Base-by-base conservation (phyloP, 2,113 vertebrate genomes). In the Synchiropus splendidus region DNA sequence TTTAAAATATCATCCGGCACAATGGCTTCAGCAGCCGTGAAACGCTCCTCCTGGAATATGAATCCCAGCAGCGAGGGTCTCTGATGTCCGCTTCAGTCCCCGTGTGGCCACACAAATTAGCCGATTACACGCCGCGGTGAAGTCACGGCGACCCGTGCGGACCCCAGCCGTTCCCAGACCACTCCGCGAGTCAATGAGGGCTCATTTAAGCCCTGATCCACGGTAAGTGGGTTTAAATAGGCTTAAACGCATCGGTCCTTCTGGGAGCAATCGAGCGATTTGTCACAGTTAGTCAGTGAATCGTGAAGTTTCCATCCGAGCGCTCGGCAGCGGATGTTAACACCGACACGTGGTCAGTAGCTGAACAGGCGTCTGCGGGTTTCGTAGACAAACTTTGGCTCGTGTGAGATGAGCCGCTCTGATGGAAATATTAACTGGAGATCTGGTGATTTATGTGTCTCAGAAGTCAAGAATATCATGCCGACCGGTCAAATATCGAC, bases 181-280 rank as follows among this genome's bases (percentile, higher is more conserved):
- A 49, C 48, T 56, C 37, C 35, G 17, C 17, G 35, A 51, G 35
- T 55, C 48, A 36, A 10, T 53, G 18, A 48, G 17, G 6, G 39
- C 18, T 54, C 45, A 54, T 64, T 64, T 58, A 43, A 64, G 57
- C 44, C 41, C 42, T 50, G 39, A 53, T 58, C 11, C 54, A 66
- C 31, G 36, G 51, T 63, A 36, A 42, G 21, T 54, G 41, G 44
- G 3, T 43, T 55, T 42, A 40, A 48, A 39, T 5, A 44, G 4
- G 32, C 60, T 53, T 43, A 62, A 31, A 36, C 12, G 14, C 35
- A 1, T 6, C 5, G 9, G n/a, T 51, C 33, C 27, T 14, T 60
- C 16, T 51, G 21, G 60, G 65, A 60, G 46, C 41, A 41, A 45
- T 63, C 39, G 39, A 61, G 40, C 32, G 10, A 33, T 45, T 47